Evolutionary conservation across 2,113 vertebrate genomes (phyloP).

Genomic region (Eidolon helvum): DNA sequence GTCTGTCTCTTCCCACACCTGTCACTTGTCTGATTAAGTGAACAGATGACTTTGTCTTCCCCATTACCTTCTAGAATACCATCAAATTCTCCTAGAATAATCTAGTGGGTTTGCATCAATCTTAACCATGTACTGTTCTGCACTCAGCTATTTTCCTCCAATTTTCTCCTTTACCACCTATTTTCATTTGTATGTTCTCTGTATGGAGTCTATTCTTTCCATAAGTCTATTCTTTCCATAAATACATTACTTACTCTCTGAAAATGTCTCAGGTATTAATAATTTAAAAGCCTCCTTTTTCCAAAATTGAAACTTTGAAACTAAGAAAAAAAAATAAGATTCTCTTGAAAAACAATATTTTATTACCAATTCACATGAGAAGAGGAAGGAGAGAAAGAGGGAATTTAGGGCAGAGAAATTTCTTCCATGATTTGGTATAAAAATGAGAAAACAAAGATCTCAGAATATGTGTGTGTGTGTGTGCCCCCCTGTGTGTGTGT

Average conservation of each 20-base stretch:
- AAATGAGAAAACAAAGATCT: not conserved
- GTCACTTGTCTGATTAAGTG: constrained; percentile 35
- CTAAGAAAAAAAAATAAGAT: not conserved
- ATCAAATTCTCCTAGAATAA: constrained; percentile 11
- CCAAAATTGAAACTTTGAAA: constrained; percentile 37
- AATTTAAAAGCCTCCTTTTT: constrained; percentile 15
- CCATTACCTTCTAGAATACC: not conserved
- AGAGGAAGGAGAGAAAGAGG: not conserved
- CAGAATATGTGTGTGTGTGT: not conserved
- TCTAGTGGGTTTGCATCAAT: not conserved
- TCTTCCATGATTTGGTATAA: not conserved
- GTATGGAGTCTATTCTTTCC: not conserved
- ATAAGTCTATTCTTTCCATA: not conserved
- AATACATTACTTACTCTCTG: not conserved
- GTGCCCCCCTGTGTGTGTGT: no score
- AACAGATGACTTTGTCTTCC: constrained; percentile 42
- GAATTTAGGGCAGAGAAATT: not conserved
- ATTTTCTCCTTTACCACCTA: not conserved
- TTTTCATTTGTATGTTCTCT: not conserved
- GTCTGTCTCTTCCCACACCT: constrained; percentile 51
- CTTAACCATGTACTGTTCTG: not conserved
- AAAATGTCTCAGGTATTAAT: constrained; percentile 12
- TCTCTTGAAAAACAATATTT: not conserved
- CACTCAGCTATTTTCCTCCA: not conserved
- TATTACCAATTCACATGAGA: not conserved